Evolutionary conservation across 2,113 vertebrate genomes (phyloP), one percentile per base, ranked within the genome.

Genomic region (Neoarius graeffei): DNA sequence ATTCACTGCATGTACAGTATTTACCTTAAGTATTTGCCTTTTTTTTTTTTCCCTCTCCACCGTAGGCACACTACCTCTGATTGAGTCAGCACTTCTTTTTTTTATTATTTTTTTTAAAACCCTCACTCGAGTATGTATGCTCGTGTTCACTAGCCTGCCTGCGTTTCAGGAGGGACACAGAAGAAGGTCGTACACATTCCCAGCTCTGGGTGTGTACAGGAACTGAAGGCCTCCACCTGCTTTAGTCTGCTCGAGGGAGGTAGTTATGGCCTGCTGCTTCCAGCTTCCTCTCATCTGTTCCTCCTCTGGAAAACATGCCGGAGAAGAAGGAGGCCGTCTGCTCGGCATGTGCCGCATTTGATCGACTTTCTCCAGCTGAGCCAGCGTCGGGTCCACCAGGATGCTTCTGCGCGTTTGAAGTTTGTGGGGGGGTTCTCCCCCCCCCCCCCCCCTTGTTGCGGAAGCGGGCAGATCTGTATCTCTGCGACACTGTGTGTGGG

Each of bases 1-100:
- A 94, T 95, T 95, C 94, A 92, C 89, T 90, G 89, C 91, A 86
- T 90, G 89, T 90, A 89, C 88, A 42, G 42, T 42, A 42, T 42
- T 90, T 84, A 88, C 62, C 91, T 91, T 90, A 92, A 93, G 90
- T 93, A 89, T 86, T 79, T 88, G 88, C 77, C 57, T 86, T 91
- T 87, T 42, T 42, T 42, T 42, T 42, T 42, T 42, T 87, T 90
- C 85, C 89, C 84, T 91, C 90, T 87, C 50, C 14, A 27, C 27
- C 15, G 81, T 88, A 88, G 87, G 87, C 91, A 30, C 59, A 56
- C 42, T 86, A 87, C 85, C 88, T 92, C 91, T 93, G 90, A 93
- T 92, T 93, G 90, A 87, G 83, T 88, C 88, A 84, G 85, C 80
- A 85, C 76, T 87, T 91, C 73, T 84, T 85, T 85, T 89, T 77